Evolutionary conservation across 2,888 invertebrate genomes (phyloP).

Genomic region (Sinodicranocentrus sp.): DNA sequence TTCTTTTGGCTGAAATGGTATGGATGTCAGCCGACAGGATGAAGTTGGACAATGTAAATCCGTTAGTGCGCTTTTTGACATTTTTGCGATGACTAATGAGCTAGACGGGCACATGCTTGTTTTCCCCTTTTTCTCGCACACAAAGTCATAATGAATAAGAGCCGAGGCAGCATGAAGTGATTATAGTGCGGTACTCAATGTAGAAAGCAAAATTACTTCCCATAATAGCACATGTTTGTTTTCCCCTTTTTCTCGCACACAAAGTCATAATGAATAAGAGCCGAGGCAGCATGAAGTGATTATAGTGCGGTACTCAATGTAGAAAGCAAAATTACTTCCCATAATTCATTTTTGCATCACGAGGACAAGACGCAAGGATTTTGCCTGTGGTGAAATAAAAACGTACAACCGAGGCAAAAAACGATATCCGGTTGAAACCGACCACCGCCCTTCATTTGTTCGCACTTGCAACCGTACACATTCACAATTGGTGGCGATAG

Average conservation of each 20-base stretch:
- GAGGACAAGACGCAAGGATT: background rate
- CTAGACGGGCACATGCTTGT: too few species aligned
- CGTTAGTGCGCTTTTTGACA: too few species aligned
- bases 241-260: too few species aligned
- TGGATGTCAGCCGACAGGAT: too few species aligned
- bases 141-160: too few species aligned
- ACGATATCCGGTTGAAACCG: conserved; percentile 25
- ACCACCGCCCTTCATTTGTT: conserved; percentile 44
- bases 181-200: conserved; percentile 10
- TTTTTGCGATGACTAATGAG: too few species aligned
- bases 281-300: background rate
- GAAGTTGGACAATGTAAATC: too few species aligned
- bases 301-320: conserved; percentile 7
- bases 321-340: conserved; percentile 8
- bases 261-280: too few species aligned
- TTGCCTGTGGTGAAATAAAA: conserved; percentile 12
- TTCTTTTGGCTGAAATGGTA: too few species aligned
- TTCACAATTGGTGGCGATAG: background rate
- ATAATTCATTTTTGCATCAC: conserved; percentile 41
- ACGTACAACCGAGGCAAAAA: background rate
- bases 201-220: conserved; percentile 4
- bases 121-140: too few species aligned
- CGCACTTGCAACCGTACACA: background rate
- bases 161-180: background rate
- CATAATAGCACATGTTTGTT: too few species aligned